Base-by-base conservation (phyloP, 2,797 vertebrate genomes). In the Esox lucius region DNA sequence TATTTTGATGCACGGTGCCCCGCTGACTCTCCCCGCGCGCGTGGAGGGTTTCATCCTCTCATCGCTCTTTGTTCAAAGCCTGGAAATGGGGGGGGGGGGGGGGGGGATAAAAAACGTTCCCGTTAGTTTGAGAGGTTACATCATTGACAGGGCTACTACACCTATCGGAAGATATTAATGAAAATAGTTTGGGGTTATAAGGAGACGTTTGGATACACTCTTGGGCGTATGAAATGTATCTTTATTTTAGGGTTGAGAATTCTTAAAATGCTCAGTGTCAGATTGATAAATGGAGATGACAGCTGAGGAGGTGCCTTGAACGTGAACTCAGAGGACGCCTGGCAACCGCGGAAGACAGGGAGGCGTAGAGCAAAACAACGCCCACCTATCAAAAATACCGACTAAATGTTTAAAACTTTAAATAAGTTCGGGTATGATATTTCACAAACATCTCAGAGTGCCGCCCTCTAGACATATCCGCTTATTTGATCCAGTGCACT, bases 1-100 rank as follows among this genome's bases (percentile, higher is more conserved):
- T 93, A 91, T 92, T 93, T 94, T 89, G 88, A 91, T 88, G 90
- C 91, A 82, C 88, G 85, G 87, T 91, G 91, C 90, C 91, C 87
- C 77, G 80, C 90, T 88, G 87, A 87, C 86, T 87, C 81, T 89
- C 86, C 87, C 81, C 71, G 75, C 86, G 87, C 90, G 88, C 88
- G 81, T 87, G 86, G 90, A 91, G 88, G 86, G 13, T 90, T 90
- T 88, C 83, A 89, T 85, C 49, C 87, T 89, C 90, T 88, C 83
- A 88, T 84, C 46, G 87, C 87, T 90, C 88, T 89, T 84, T 90
- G 87, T 91, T 91, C 91, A 93, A 92, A 91, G 90, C 84, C 72
- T 76, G 56, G 61, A 48, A 71, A 78, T 13, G 17, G 9, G 9
- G 9, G 9, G 7, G 46, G 56, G 73, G 70, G 69, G 31, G 4